These are phyloP conservation scores for Caenorhabditis macrosperma DNA, from an alignment of 2,888 invertebrate species.

Conservation along the genomic window DNA sequence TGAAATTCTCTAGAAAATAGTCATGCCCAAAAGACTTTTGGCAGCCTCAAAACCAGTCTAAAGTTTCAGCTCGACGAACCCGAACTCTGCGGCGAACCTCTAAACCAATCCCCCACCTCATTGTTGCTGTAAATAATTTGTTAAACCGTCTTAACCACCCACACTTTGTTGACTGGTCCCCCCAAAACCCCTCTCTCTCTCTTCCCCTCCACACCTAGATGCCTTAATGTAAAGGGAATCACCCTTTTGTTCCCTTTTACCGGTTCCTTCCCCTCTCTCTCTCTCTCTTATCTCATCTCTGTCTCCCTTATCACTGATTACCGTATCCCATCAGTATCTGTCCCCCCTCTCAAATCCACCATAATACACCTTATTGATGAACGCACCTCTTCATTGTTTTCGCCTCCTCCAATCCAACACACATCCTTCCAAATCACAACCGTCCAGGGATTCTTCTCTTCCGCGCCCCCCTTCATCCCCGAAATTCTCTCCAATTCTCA, in stretches of 20 bases:
- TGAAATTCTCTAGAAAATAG: neutral
- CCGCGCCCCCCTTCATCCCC: neutral
- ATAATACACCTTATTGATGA: conserved; percentile 34
- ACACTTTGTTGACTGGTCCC: neutral
- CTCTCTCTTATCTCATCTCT: neutral
- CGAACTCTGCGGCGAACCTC: conserved; percentile 73
- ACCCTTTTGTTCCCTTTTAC: neutral
- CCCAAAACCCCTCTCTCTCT: neutral
- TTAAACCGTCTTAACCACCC: neutral
- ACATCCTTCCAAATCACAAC: neutral
- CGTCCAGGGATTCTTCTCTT: conserved; percentile 9
- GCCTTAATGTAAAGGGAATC: conserved; percentile 22
- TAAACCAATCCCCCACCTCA: conserved; percentile 36
- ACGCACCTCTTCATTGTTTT: neutral
- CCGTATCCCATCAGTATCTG: conserved; percentile 5
- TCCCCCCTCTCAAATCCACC: neutral
- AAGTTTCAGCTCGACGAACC: conserved; percentile 72
- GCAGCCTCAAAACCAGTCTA: neutral
- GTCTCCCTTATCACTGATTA: neutral
- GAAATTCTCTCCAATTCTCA: too few species aligned
- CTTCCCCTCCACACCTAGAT: conserved; percentile 7
- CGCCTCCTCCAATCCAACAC: neutral
- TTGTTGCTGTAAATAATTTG: conserved; percentile 31
- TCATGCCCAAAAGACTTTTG: neutral
- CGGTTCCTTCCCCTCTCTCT: conserved; percentile 14